Evolutionary conservation across 1,140 invertebrate genomes (phyloP).

Genomic region (Ooceraea biroi): DNA sequence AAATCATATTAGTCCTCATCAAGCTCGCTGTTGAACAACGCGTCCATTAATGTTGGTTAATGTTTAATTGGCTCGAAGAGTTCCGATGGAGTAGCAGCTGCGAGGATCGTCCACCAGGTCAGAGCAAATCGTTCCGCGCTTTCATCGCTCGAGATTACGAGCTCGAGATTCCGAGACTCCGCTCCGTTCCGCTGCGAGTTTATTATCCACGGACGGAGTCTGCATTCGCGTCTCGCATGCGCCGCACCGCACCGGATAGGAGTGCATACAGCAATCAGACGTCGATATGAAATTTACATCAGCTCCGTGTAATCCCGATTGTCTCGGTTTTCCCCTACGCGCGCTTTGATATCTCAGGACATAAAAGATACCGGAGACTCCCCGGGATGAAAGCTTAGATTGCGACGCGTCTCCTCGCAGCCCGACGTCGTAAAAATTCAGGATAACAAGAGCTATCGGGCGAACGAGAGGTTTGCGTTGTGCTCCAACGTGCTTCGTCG

Average conservation of each 20-base stretch:
- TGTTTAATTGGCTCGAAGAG: too few relatives aligned
- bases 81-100: too few relatives aligned
- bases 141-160: slow-evolving; percentile 1
- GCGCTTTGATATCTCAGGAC: background rate
- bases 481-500: background rate
- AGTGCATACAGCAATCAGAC: background rate
- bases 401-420: background rate
- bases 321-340: too few relatives aligned
- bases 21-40: background rate
- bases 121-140: slow-evolving; percentile 4
- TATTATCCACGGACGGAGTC: background rate
- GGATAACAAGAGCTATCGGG: background rate
- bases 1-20: background rate
- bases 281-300: slow-evolving; percentile 45
- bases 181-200: background rate
- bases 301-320: background rate
- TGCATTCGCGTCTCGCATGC: background rate
- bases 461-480: background rate
- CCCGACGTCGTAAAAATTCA: slow-evolving; percentile 24
- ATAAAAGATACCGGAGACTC: too few relatives aligned
- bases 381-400: too few relatives aligned
- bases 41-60: too few relatives aligned
- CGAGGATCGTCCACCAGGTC: too few relatives aligned
- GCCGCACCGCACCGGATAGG: background rate
- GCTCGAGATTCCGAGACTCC: background rate